phyloP scores from a whole-genome alignment of 2,797 vertebrate species.

The Parambassis ranga region DNA sequence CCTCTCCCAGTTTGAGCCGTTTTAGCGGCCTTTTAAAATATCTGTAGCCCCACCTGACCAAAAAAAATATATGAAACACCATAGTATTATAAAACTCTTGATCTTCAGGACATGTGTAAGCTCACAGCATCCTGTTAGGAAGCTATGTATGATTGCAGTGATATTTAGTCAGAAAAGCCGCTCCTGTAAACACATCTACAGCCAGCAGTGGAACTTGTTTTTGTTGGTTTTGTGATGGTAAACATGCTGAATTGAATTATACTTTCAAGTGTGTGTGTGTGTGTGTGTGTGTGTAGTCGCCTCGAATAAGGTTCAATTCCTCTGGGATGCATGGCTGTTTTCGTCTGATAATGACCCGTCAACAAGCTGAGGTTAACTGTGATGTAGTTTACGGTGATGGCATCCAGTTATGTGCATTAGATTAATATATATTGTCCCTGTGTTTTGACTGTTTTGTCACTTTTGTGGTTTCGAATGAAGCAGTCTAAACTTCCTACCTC shows the following conservation, averaged over 20 bases:
- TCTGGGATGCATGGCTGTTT: constrained; percentile 26
- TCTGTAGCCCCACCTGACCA: constrained; percentile 5
- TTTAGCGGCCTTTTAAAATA: constrained; percentile 1
- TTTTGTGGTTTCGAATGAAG: constrained; percentile 58
- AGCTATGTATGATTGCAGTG: constrained; percentile 25
- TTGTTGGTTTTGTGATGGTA: background rate
- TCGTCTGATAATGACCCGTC: constrained; percentile 30
- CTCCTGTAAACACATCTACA: constrained; percentile 38
- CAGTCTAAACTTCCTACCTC: constrained; percentile 50
- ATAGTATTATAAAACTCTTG: constrained; percentile 46
- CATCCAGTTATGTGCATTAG: constrained; percentile 23
- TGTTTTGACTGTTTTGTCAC: constrained; percentile 72
- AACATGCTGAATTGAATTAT: constrained; percentile 10
- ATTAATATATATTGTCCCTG: constrained; percentile 49
- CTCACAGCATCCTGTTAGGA: constrained; percentile 54
- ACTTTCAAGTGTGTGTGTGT: too few relatives aligned
- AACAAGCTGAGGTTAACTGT: constrained; percentile 3
- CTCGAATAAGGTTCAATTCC: background rate
- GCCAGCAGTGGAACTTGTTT: constrained; percentile 3
- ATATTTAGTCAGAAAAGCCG: constrained; percentile 16
- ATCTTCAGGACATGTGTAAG: constrained; percentile 49
- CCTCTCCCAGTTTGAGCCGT: background rate
- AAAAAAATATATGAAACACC: constrained; percentile 14
- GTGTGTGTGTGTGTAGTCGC: background rate
- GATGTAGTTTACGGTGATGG: background rate